Conservation (phyloP, 2,888 invertebrate species). For the Ophraella communa region DNA sequence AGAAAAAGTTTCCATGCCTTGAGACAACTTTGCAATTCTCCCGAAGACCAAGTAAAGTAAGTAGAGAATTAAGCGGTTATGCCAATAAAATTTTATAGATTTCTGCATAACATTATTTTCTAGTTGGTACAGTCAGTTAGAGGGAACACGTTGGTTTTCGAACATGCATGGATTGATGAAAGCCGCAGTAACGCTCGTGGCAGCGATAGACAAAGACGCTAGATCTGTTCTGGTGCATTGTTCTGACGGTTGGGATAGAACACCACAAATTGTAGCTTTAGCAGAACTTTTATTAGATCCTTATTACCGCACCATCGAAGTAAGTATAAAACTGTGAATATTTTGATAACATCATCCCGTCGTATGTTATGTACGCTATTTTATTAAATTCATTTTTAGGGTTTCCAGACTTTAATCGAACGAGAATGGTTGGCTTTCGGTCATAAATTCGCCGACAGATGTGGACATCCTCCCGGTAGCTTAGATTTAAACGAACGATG, state of each 20-base stretch:
- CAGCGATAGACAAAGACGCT: constrained; percentile 79
- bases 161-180: constrained; percentile 86
- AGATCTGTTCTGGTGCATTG: constrained; percentile 96
- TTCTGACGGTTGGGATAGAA: constrained; percentile 99
- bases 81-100: no score
- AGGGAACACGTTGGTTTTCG: constrained; percentile 90
- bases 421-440: constrained; percentile 98
- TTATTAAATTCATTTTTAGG: constrained; percentile 63
- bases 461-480: constrained; percentile 79
- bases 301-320: constrained; percentile 91
- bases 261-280: constrained; percentile 94
- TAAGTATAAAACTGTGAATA: constrained; percentile 51
- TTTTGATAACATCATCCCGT: no score
- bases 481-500: constrained; percentile 95
- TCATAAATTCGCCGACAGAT: constrained; percentile 97
- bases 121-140: constrained; percentile 90
- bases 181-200: constrained; percentile 81
- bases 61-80: no score
- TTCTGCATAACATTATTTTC: constrained; percentile 5
- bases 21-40: constrained; percentile 76
- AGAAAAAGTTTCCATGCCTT: constrained; percentile 90
- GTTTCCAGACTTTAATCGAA: constrained; percentile 91
- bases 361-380: not conserved
- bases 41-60: constrained; percentile 81
- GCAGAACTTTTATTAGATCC: constrained; percentile 93